Conservation (phyloP, 2,113 vertebrate genomes). For the Lycaon pictus region DNA sequence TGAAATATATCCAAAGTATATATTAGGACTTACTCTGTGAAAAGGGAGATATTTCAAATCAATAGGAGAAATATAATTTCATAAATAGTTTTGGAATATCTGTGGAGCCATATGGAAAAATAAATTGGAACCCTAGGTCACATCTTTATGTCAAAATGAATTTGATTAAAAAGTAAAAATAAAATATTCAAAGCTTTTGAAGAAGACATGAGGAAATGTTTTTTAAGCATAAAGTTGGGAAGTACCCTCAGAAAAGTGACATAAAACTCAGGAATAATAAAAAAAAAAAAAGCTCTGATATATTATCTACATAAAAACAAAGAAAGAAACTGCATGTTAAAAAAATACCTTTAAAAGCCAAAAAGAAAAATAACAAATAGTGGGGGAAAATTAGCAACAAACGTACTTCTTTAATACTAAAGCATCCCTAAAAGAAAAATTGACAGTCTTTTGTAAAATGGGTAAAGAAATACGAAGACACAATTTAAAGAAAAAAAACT, state of each 20-base stretch:
- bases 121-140: neutral
- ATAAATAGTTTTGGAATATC: neutral
- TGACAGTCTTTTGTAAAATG: neutral
- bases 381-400: neutral
- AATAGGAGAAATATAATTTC: neutral
- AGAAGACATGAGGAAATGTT: neutral
- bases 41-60: neutral
- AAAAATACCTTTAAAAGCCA: neutral
- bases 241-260: neutral
- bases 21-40: neutral
- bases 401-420: neutral
- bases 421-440: neutral
- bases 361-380: neutral
- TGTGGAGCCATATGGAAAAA: neutral
- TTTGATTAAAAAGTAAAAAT: neutral
- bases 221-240: neutral
- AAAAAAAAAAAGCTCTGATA: neutral
- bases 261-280: neutral
- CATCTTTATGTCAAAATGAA: neutral
- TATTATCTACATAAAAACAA: neutral
- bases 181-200: neutral
- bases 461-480: neutral
- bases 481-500: neutral
- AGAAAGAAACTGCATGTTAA: neutral
- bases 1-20: neutral